Conservation (phyloP, 2,888 invertebrate species). For the Sclerodermus sp. region DNA sequence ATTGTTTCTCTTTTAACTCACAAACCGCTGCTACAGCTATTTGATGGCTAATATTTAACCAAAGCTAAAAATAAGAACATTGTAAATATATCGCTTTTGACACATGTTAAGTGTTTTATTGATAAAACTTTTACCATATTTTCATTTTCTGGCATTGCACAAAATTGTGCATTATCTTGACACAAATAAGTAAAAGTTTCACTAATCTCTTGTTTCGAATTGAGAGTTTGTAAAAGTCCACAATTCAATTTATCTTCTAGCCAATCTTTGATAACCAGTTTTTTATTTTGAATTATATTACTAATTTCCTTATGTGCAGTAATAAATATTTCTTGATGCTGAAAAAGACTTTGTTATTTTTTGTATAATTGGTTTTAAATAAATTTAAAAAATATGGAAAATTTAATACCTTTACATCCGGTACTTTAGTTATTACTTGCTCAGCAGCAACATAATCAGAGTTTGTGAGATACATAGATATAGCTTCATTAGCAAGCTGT, state of each 20-base stretch:
- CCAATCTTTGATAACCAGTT: slow-evolving; percentile 31
- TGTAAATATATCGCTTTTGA: slow-evolving; percentile 1
- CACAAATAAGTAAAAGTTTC: too few relatives aligned
- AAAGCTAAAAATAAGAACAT: slow-evolving; percentile 26
- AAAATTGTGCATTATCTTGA: neutral
- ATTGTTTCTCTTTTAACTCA: slow-evolving; percentile 20
- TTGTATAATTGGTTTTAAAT: neutral
- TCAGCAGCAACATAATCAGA: slow-evolving; percentile 28
- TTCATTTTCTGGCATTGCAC: slow-evolving; percentile 11
- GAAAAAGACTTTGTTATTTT: slow-evolving; percentile 1
- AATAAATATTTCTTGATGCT: slow-evolving; percentile 36
- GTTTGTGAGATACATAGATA: slow-evolving; percentile 30
- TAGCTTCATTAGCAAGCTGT: slow-evolving; percentile 39
- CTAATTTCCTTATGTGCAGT: slow-evolving; percentile 32
- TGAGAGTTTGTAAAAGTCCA: slow-evolving; percentile 30
- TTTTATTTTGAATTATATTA: slow-evolving; percentile 14
- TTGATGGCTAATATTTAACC: slow-evolving; percentile 36
- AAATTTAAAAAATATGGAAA: neutral
- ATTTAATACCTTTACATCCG: slow-evolving; percentile 30
- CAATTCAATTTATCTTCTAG: slow-evolving; percentile 25
- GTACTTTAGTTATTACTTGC: slow-evolving; percentile 32
- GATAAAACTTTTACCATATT: slow-evolving; percentile 19
- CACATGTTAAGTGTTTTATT: neutral
- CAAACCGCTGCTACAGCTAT: slow-evolving; percentile 39
- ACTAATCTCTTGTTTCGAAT: neutral